Evolutionary conservation across 2,888 invertebrate genomes (phyloP), one percentile per base, ranked within the genome.

Genomic region (Mactromeris polynyma): DNA sequence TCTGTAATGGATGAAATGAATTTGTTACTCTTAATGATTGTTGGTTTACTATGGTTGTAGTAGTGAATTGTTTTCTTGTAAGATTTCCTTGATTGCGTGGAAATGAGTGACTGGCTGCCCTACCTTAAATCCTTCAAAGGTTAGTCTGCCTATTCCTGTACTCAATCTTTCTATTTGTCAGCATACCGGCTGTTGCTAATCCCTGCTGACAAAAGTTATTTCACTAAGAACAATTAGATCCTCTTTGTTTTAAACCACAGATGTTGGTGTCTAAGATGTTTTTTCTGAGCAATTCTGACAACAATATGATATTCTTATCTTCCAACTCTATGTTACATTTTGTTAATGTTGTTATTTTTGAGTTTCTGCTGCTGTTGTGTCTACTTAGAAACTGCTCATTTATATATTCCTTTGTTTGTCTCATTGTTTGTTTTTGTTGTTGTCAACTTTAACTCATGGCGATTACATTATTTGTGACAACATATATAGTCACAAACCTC

Each of bases 181-280:
- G 40, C 83, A 83, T 33, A 46, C 26, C 77, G 77, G 83, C 83
- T 83, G 83, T 83, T 83, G n/a, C 77, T 77, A 77, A 83, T 83
- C 21, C 42, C 26, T 26, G n/a, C 51, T 77, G 83, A 83, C 77
- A 83, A 9, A 19, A 73, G 77, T 69, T 51, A 38, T 83, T 77
- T 46, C 21, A 21, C 19, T 33, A 51, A 77, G 51, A 81, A 83
- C 83, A 77, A 83, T 83, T 83, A 42, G 42, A 83, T 51, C 73
- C 73, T 83, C 77, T 77, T 77, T 73, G 83, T 83, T 73, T 77
- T 36, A 36, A n/a, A 40, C 26, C 42, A 79, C 42, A 42, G 11
- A 42, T 79, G 73, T 73, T 73, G 33, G 11, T 19, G 19, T 73
- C n/a, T 33, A 14, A 11, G 1, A 73, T 33, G 36, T 73, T 73